Evolutionary conservation across 2,797 vertebrate genomes (phyloP), one percentile per base, ranked within the genome.

Genomic region (Tenualosa thibaudeaui): DNA sequence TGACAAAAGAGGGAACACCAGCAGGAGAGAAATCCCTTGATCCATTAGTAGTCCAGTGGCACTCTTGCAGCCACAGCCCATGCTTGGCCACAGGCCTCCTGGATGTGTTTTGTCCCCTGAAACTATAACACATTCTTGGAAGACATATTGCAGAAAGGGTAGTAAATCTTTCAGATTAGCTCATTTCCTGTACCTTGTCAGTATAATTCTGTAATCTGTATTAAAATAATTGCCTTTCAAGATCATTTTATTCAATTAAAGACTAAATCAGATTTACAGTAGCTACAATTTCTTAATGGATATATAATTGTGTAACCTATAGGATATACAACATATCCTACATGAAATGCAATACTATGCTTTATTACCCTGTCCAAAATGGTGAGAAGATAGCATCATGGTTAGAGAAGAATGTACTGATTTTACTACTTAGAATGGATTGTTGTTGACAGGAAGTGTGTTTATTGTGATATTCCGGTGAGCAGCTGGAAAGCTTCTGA

Each of bases 1-100:
- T 71, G 65, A 71, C 31, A 7, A 71, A 71, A 13, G 2, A 37
- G 3, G 65, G 31, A 40, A 71, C 68, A 40, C 68, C 68, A 46
- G 71, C 71, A 43, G 17, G 37, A 78, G 37, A 19, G 37, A 43
- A 78, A 78, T 78, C 71, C 71, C 71, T 78, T 78, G 71, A 46
- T 46, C 40, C 71, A 46, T 46, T 40, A 78, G 2, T 10, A 37
- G 65, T 5, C 65, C 65, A 71, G 65, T 31, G 3, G 13, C 65
- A 37, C 65, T 5, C 65, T 37, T 12, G 12, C 26, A 17, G 65
- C 31, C n/a, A 2, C 24, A 13, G 71, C 37, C 12, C 71, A 78
- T 22, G 37, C 71, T 8, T 71, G 65, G 65, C 65, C 65, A 37
- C 31, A 37, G 10, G 65, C 65, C 65, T 71, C 31, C 65, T 71